Base-by-base conservation (phyloP, 2,888 invertebrate genomes). In the Acanthosepion esculentum region DNA sequence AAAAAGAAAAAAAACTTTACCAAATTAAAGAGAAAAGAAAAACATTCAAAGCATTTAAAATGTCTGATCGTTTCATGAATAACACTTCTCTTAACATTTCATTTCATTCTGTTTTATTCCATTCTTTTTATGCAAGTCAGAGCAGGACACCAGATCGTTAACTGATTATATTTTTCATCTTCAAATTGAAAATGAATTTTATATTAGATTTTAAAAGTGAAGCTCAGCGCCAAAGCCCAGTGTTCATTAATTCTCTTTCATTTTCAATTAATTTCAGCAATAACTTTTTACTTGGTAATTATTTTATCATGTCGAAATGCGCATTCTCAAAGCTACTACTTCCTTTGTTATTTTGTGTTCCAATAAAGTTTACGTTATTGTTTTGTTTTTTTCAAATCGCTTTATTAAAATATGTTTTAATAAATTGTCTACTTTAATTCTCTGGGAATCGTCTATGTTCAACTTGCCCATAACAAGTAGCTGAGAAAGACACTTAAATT, bases 51-150 rank as follows among this genome's bases (percentile, higher is more conserved):
- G 15, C n/a, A 78, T 78, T 78, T 78, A n/a, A 29, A n/a, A 78
- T 78, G 78, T 78, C n/a, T 78, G 78, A n/a, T 78, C 78, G 78
- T 78, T 78, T 78, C 78, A n/a, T 78, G 78, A 29, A 78, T 78
- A 29, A 78, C 29, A 78, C 78, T 29, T 78, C 18, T 64, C 20
- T 20, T 78, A 78, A 78, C 59, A 59, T 59, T 59, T 59, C 59
- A 59, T 20, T 59, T 59, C 59, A 59, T 59, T 59, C 59, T 59
- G 20, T 59, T 59, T 59, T 78, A 78, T 78, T 78, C 29, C 10
- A n/a, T 78, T n/a, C n/a, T n/a, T 78, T 78, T 64, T 64, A 64
- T 78, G 78, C 8, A 29, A 78, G 78, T 78, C n/a, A 78, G 78
- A 78, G n/a, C 29, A n/a, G 78, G 78, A n/a, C 78, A 78, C 78